Evolutionary conservation across 1,140 invertebrate species (phyloP).

Genomic region (Neotoxoptera formosana): DNA sequence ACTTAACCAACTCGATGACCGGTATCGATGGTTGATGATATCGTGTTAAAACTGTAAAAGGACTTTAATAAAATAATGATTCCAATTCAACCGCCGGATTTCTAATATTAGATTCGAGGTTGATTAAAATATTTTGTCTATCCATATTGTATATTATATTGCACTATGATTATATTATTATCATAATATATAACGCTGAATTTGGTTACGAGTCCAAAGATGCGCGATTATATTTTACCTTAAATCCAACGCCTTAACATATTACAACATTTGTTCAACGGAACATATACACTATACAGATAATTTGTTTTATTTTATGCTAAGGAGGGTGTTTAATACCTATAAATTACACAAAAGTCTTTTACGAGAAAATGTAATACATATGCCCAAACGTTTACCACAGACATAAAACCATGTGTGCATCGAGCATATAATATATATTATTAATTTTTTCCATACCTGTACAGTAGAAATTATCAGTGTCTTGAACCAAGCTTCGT

Average conservation of each 20-base stretch:
- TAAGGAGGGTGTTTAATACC: background rate
- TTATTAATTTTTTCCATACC: background rate
- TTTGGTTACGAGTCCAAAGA: background rate
- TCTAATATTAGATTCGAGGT: too few species aligned
- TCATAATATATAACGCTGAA: background rate
- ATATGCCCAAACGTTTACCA: background rate
- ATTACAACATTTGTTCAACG: background rate
- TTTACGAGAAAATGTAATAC: background rate
- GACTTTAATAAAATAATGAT: too few species aligned
- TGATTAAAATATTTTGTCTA: too few species aligned
- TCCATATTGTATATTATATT: too few species aligned
- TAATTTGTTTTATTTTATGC: background rate
- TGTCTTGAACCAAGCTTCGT: background rate
- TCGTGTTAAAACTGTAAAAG: too few species aligned
- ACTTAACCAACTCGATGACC: too few species aligned
- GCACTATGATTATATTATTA: background rate
- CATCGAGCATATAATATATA: slow-evolving; percentile 1
- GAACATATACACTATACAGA: background rate
- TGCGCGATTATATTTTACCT: too few species aligned
- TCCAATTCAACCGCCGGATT: too few species aligned
- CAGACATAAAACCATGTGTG: background rate
- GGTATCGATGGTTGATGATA: too few species aligned
- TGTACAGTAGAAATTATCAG: background rate
- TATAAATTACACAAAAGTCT: slow-evolving; percentile 14
- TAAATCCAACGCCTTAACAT: background rate